These are phyloP conservation scores for Coccyzus lansbergi DNA, from an alignment of 2,797 vertebrate species.

Conservation along the genomic window DNA sequence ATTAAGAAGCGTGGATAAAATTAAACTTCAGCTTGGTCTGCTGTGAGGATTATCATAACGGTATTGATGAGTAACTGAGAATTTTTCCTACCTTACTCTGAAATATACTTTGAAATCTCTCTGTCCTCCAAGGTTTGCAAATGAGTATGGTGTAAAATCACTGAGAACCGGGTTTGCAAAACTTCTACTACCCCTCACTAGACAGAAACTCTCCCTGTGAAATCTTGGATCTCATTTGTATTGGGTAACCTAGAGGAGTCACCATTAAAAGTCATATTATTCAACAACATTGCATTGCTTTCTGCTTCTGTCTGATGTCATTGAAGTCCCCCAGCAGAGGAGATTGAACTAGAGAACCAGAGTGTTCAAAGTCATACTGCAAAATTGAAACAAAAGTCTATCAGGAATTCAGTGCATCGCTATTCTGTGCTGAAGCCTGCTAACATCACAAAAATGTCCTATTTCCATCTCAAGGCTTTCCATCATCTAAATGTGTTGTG, in stretches of 20 bases:
- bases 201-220: background rate
- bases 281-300: background rate
- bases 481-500: conserved; percentile 26
- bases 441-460: conserved; percentile 4
- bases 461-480: conserved; percentile 37
- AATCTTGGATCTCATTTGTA: background rate
- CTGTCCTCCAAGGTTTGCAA: background rate
- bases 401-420: conserved; percentile 32
- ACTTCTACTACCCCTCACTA: background rate
- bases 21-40: background rate
- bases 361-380: conserved; percentile 1
- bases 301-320: conserved; percentile 15
- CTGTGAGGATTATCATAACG: background rate
- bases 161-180: background rate
- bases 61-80: background rate
- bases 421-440: background rate
- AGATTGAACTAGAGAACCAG: background rate
- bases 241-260: background rate
- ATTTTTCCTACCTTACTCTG: background rate
- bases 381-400: conserved; percentile 48
- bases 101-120: background rate
- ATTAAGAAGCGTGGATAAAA: background rate
- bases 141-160: background rate
- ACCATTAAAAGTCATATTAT: background rate
- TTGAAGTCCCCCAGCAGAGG: background rate